phyloP scores from a whole-genome alignment of 2,888 invertebrate genomes.

The Sicus ferrugineus region DNA sequence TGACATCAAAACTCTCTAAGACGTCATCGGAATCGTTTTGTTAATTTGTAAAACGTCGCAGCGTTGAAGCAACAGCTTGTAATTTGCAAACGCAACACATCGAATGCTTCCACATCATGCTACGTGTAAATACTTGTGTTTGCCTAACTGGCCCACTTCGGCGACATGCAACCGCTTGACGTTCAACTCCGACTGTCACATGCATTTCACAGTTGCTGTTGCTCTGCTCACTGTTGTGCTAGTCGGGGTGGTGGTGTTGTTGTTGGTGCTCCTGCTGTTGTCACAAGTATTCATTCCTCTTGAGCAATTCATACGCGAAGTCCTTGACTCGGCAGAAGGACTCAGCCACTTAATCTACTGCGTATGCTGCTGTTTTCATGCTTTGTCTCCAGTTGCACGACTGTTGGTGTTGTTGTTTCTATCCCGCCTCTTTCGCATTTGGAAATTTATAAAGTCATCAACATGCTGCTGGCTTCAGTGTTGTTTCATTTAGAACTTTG shows the following conservation, averaged over 20 bases:
- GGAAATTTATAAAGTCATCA: too few relatives aligned
- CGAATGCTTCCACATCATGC: slow-evolving; percentile 1
- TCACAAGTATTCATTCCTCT: not conserved
- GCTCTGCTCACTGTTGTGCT: not conserved
- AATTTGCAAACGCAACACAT: not conserved
- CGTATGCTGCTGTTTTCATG: too few relatives aligned
- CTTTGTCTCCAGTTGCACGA: too few relatives aligned
- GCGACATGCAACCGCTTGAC: slow-evolving; percentile 7
- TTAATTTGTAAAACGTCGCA: too few relatives aligned
- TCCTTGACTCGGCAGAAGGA: slow-evolving; percentile 12
- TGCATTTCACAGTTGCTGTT: slow-evolving; percentile 18
- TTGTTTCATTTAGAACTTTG: too few relatives aligned
- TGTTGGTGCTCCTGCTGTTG: not conserved
- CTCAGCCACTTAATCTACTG: slow-evolving; percentile 14
- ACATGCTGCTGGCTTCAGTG: too few relatives aligned
- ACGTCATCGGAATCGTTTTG: too few relatives aligned
- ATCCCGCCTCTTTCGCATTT: too few relatives aligned
- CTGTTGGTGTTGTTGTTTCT: too few relatives aligned
- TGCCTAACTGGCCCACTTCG: slow-evolving; percentile 3
- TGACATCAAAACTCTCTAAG: too few relatives aligned
- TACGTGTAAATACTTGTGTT: not conserved
- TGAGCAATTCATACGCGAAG: not conserved
- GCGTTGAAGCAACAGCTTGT: too few relatives aligned
- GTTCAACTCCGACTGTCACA: slow-evolving; percentile 19
- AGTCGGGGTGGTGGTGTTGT: not conserved